phyloP scores from a whole-genome alignment of 1,140 invertebrate species.

The Papilio helenus region DNA sequence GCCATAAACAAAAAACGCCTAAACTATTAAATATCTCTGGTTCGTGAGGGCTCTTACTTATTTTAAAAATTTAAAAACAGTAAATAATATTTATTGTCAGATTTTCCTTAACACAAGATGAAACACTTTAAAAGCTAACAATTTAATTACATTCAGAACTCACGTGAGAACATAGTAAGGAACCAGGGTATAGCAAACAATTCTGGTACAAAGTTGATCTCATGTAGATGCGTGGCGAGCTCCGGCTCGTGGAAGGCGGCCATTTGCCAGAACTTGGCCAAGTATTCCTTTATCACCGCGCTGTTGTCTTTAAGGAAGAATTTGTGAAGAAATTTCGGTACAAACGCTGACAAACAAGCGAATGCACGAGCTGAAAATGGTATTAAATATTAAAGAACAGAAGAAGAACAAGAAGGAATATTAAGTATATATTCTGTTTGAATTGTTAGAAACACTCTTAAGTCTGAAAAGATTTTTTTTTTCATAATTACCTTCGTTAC shows the following conservation, averaged over 20 bases:
- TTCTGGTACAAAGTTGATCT: conserved; percentile 98
- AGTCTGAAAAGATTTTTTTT: background rate
- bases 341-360: conserved; percentile 96
- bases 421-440: too few relatives aligned
- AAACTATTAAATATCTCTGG: too few relatives aligned
- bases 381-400: too few relatives aligned
- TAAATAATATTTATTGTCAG: background rate
- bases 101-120: background rate
- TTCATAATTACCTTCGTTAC: conserved; percentile 92
- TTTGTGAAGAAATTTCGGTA: conserved; percentile 97
- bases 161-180: conserved; percentile 99
- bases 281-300: conserved; percentile 97
- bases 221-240: conserved; percentile 94
- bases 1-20: too few relatives aligned
- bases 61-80: too few relatives aligned
- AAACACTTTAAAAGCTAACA: too few relatives aligned
- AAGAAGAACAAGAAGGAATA: too few relatives aligned
- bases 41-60: too few relatives aligned
- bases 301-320: conserved; percentile 99
- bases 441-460: too few relatives aligned
- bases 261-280: conserved; percentile 98
- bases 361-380: conserved; percentile 91
- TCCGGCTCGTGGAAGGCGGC: conserved; percentile 97
- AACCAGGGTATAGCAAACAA: conserved; percentile 99
- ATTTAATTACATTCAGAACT: conserved; percentile 76